These are phyloP conservation scores for Eolophus roseicapilla DNA, from an alignment of 2,113 vertebrate genomes.

Conservation along the genomic window DNA sequence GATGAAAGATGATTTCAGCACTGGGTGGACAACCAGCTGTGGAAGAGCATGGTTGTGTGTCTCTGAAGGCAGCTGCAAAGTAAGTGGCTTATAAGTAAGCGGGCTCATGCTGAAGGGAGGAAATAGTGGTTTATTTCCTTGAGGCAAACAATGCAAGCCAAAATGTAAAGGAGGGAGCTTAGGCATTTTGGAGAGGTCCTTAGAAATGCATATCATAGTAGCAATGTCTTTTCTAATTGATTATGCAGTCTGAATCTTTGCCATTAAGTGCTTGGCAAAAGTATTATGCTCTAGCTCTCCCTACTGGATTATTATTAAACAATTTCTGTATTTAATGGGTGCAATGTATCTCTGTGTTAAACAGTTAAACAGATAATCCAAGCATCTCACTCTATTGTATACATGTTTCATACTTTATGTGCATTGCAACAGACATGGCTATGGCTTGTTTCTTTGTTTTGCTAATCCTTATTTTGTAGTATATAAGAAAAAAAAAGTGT, in stretches of 20 bases:
- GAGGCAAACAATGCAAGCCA: neutral
- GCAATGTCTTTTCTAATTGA: conserved; percentile 31
- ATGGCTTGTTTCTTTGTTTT: neutral
- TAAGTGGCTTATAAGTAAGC: neutral
- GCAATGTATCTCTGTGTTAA: neutral
- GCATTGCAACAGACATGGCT: neutral
- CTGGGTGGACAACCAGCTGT: neutral
- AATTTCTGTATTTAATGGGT: neutral
- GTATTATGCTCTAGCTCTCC: conserved; percentile 60
- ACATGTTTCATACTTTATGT: neutral
- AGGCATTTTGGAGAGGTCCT: neutral
- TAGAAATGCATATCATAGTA: neutral
- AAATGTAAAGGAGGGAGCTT: neutral
- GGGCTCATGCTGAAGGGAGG: neutral
- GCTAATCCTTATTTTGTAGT: neutral
- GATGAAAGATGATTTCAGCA: neutral
- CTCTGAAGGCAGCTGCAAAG: neutral
- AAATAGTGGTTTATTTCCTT: neutral
- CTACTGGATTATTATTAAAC: conserved; percentile 64
- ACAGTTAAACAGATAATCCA: neutral
- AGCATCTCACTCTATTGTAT: neutral
- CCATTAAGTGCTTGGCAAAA: conserved; percentile 36
- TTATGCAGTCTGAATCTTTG: conserved; percentile 38
- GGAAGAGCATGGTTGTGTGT: neutral
- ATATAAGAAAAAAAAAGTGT: neutral